Conservation (phyloP, 2,888 invertebrate species). For the Phrixothrix hirtus region DNA sequence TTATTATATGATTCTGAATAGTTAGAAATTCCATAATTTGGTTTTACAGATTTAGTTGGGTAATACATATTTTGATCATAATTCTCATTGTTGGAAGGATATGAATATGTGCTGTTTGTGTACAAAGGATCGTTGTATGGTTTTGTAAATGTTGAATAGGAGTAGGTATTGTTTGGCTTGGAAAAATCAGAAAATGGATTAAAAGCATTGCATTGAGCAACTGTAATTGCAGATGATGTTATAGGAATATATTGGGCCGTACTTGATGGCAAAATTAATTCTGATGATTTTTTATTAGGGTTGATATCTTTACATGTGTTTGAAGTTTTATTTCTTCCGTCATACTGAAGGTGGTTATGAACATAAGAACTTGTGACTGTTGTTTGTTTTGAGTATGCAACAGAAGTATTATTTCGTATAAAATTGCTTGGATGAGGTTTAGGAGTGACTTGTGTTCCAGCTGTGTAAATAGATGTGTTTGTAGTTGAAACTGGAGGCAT, state of each 20-base stretch:
- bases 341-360: constrained; percentile 6
- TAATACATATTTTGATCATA: constrained; percentile 22
- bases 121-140: constrained; percentile 47
- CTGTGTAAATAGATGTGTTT: constrained; percentile 1
- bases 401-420: constrained; percentile 9
- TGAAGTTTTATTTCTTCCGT: constrained; percentile 4
- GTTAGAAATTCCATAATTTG: constrained; percentile 8
- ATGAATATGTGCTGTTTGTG: constrained; percentile 47
- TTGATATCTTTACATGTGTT: constrained; percentile 3
- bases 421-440: constrained; percentile 11
- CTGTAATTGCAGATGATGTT: constrained; percentile 8
- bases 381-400: constrained; percentile 13
- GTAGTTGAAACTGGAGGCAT: background rate
- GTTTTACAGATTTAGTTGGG: constrained; percentile 7
- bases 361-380: constrained; percentile 5
- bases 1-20: constrained; percentile 17
- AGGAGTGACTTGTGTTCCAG: background rate
- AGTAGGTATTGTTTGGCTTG: constrained; percentile 29
- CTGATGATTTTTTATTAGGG: background rate
- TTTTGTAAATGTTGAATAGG: constrained; percentile 35
- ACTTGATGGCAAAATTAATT: background rate
- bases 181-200: constrained; percentile 46
- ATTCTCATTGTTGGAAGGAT: constrained; percentile 34
- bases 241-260: constrained; percentile 7
- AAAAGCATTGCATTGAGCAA: constrained; percentile 42